A percentile compares a stretch with the other conserved stretches of the same genome.
phyloP scores from a whole-genome alignment of 1,140 invertebrate genomes.

The Trachymyrmex cornetzi region DNA sequence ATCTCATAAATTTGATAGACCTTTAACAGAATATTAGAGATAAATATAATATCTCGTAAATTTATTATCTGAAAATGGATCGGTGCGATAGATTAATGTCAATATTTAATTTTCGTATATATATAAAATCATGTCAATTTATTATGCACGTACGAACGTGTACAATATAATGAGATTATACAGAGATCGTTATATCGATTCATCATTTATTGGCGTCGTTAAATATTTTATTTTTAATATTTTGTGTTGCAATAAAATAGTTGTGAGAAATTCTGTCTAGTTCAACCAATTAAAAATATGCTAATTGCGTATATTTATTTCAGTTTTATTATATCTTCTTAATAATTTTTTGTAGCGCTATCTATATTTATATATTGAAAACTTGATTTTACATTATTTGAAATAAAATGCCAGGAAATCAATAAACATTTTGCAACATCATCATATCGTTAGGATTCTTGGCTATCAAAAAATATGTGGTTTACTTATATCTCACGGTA shows the following conservation, averaged over 20 bases:
- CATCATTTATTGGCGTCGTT: not conserved
- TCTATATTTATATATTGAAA: not conserved
- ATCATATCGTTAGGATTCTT: not conserved
- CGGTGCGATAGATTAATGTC: not conserved
- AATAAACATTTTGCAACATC: conserved; percentile 2
- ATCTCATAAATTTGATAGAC: too few species aligned
- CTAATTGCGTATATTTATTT: not conserved
- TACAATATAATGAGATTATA: not conserved
- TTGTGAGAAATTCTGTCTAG: too few species aligned
- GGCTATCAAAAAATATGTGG: not conserved
- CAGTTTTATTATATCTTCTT: not conserved
- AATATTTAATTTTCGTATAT: not conserved
- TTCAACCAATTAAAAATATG: too few species aligned
- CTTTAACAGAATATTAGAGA: not conserved
- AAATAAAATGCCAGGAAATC: not conserved
- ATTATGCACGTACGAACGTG: not conserved
- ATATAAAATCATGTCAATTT: conserved; percentile 17
- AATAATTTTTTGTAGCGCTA: not conserved
- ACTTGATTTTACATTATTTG: not conserved
- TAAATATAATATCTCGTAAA: conserved; percentile 1
- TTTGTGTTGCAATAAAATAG: not conserved
- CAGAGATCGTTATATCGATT: not conserved
- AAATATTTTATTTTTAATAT: not conserved
- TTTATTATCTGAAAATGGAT: conserved; percentile 15
- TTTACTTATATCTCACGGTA: not conserved